Evolutionary conservation across 35 echinoderm and acorn worm genomes (phyloP).

Genomic region (Ophiothrix spiculata): DNA sequence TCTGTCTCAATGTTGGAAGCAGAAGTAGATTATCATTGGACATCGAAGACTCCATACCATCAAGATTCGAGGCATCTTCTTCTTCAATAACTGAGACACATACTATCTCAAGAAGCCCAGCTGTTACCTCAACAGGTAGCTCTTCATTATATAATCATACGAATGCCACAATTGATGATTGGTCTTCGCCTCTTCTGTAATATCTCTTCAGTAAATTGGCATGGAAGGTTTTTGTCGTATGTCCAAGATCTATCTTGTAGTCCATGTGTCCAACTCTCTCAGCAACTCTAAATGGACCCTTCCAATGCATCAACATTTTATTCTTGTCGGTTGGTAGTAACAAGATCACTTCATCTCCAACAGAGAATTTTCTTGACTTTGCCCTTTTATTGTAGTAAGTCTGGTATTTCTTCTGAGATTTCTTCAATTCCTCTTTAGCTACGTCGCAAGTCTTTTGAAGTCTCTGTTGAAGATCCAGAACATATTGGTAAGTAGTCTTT

Average conservation of each 20-base stretch:
- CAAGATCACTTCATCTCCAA: conserved; percentile 37
- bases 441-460: too few species aligned
- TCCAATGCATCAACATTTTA: conserved; percentile 18
- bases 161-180: conserved; percentile 7
- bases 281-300: conserved; percentile 37
- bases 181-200: conserved; percentile 1
- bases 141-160: conserved; percentile 18
- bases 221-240: neutral
- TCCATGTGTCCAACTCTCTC: neutral
- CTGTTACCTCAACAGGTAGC: too few species aligned
- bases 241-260: conserved; percentile 35
- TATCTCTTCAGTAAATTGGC: conserved; percentile 5
- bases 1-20: neutral
- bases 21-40: conserved; percentile 12
- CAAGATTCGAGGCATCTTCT: neutral
- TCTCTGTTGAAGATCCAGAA: too few species aligned
- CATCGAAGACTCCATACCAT: neutral
- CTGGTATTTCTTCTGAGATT: conserved; percentile 15
- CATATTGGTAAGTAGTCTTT: too few species aligned
- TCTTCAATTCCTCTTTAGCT: neutral
- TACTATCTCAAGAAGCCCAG: too few species aligned
- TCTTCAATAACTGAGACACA: neutral
- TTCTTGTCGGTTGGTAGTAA: conserved; percentile 18
- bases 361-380: neutral
- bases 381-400: conserved; percentile 27